Base-by-base conservation (phyloP, 2,888 invertebrate species). In the Pandemis cinnamomeana region DNA sequence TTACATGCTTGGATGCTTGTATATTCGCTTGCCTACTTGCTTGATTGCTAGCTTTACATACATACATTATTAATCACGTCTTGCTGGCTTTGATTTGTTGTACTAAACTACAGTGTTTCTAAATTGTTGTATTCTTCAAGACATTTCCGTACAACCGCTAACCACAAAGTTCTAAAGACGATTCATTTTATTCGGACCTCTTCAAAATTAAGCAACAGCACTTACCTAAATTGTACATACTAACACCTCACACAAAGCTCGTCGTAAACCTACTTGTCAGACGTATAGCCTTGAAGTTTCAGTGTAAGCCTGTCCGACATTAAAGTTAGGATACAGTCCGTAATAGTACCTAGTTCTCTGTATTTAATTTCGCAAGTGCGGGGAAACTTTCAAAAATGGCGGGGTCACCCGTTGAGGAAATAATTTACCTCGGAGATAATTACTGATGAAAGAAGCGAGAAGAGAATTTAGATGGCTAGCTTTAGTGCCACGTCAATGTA, bases 241-340 rank as follows among this genome's bases (percentile, higher is more conserved):
- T 13, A 42, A 20, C 42, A 58, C 7, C 10, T 42, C 51, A 7
- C 41, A 44, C n/a, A 63, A 71, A 71, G 44, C 44, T 42, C 76
- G 78, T 79, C 78, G 78, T 82, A 83, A 83, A 82, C 83, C 82
- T 77, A 81, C 77, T 82, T 82, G 75, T 64, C 72, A 71, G 77
- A 66, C 69, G 68, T 20, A 20, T 77, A 78, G 76, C 81, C 81
- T 82, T 81, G 81, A 78, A 75, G 78, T 41, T 53, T 8, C 51
- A 53, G 15, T 53, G 53, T 10, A 53, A 41, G 67, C n/a, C 51
- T 46, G 10, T 48, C 27, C 20, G 46, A 13, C 64, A 48, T 15
- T 44, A 62, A 42, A n/a, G 15, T 63, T 15, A 44, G 44, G 62
- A 15, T 63, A 61, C 13, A 15, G 27, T 2, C 27, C 27, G 27